Evolutionary conservation across 1,140 invertebrate genomes (phyloP).

Genomic region (Sminthurinus signatus): DNA sequence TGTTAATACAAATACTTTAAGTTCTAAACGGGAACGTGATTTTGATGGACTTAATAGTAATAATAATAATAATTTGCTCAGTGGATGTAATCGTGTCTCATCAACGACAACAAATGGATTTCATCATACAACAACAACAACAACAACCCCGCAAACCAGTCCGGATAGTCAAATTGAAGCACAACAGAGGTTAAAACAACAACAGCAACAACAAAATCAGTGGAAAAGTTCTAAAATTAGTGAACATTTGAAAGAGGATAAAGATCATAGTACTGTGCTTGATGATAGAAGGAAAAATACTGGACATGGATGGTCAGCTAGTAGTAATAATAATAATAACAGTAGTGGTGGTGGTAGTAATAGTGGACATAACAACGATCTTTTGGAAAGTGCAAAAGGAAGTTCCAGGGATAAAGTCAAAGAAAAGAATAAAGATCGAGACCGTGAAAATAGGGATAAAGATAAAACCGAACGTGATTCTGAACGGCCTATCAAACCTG

Average conservation of each 20-base stretch:
- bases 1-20: background rate
- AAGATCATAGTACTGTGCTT: too few species aligned
- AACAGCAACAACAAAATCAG: too few species aligned
- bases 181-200: too few species aligned
- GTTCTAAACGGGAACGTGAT: background rate
- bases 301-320: background rate
- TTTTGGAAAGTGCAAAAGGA: too few species aligned
- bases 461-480: slow-evolving; percentile 15
- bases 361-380: background rate
- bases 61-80: slow-evolving; percentile 7
- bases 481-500: slow-evolving; percentile 2
- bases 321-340: too few species aligned
- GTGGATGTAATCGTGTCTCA: slow-evolving; percentile 21
- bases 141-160: slow-evolving; percentile 43
- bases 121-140: too few species aligned
- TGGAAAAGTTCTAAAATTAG: too few species aligned
- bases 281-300: background rate
- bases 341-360: background rate
- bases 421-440: background rate
- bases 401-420: slow-evolving; percentile 14
- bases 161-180: slow-evolving; percentile 41
- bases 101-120: slow-evolving; percentile 30
- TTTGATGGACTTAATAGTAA: background rate
- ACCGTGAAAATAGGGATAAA: slow-evolving; percentile 11
- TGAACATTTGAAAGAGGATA: too few species aligned